These are phyloP conservation scores for Bettongia penicillata DNA, from an alignment of 2,113 vertebrate genomes.

Conservation along the genomic window DNA sequence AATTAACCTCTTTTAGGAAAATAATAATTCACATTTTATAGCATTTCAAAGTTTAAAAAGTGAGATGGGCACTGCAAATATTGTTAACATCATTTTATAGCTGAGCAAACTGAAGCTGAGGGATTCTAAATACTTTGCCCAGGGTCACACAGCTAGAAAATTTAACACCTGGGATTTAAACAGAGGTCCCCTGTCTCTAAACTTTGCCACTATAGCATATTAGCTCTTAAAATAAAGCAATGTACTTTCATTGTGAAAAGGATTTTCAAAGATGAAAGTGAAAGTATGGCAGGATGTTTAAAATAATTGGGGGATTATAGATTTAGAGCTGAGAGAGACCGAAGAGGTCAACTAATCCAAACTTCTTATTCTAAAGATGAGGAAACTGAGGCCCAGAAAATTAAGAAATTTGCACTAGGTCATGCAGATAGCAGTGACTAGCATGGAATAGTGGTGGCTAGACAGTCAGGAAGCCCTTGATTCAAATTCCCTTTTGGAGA, in stretches of 20 bases:
- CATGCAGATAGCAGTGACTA: not conserved
- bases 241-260: not conserved
- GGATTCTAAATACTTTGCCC: no score
- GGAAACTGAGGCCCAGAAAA: not conserved
- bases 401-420: not conserved
- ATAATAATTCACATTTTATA: not conserved
- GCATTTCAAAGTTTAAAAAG: not conserved
- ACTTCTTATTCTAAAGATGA: not conserved
- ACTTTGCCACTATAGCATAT: not conserved
- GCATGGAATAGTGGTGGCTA: not conserved
- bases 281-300: not conserved
- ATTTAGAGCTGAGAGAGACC: not conserved
- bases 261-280: not conserved
- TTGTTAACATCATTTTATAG: not conserved
- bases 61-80: not conserved
- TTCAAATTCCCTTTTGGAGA: not conserved
- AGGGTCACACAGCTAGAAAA: not conserved
- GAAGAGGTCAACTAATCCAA: not conserved
- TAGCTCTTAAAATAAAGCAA: not conserved
- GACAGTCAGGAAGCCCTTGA: not conserved
- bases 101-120: no score
- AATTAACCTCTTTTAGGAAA: not conserved
- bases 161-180: not conserved
- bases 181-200: not conserved
- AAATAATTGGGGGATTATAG: not conserved